A percentile compares a stretch with the other conserved stretches of the same genome.
Evolutionary conservation across 2,797 vertebrate genomes (phyloP).

Genomic region (Phataginus tetradactyla): DNA sequence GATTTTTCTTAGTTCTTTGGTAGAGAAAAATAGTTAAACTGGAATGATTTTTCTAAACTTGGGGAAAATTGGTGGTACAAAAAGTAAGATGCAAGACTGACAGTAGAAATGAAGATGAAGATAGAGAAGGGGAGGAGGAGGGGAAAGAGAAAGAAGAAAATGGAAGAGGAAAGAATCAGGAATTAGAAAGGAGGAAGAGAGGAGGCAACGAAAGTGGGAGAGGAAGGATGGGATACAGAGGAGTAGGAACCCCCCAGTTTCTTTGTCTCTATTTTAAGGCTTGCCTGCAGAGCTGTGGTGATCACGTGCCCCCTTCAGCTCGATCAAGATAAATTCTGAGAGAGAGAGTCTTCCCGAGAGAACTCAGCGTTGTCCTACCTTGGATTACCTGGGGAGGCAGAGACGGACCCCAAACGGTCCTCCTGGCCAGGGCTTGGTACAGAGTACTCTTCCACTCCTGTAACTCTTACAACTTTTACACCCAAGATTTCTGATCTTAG

Average conservation of each 20-base stretch:
- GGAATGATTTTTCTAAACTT: conserved; percentile 6
- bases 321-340: neutral
- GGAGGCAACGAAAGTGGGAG: neutral
- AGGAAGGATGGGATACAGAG: neutral
- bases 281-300: neutral
- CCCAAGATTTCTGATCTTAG: neutral
- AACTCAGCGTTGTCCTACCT: neutral
- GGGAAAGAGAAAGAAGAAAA: neutral
- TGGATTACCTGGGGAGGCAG: neutral
- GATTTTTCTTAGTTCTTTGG: neutral
- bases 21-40: neutral
- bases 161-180: neutral
- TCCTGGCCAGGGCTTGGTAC: neutral
- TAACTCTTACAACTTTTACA: neutral
- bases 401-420: neutral
- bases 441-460: neutral
- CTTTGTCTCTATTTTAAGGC: neutral
- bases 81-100: neutral
- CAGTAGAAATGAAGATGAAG: neutral
- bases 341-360: neutral
- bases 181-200: neutral
- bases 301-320: neutral
- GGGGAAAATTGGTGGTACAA: neutral
- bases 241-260: rapidly evolving
- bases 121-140: neutral